Base-by-base conservation (phyloP, 92 coral and sea anemone genomes). In the Anthopleura xanthogrammica region DNA sequence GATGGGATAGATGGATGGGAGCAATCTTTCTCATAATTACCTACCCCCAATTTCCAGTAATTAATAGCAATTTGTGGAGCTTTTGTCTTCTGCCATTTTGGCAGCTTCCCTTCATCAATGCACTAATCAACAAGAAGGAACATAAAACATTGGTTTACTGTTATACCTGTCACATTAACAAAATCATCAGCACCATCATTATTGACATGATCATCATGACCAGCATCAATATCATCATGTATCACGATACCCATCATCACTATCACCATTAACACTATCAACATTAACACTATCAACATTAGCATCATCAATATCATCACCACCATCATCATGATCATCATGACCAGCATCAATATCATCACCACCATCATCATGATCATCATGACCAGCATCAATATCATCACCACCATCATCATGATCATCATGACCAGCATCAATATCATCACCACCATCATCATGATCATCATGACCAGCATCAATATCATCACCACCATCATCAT, bases 21-120 rank as follows among this genome's bases (percentile, higher is more conserved):
- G 16, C 14, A 54, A 11, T 54, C 11, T 14, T 50, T 14, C 2
- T 54, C 58, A 62, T 62, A 20, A 20, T 62, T 12, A 62, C 70
- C 20, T 75, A 96, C 99, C 93, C 91, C 85, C 13, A 96, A 90
- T 79, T 84, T 83, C 99, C 99, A 96, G 90, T 96, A 96, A 82
- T 89, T 87, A 40, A 60, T 55, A 19, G 99, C 98, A 52, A 96
- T 93, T 60, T 64, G 77, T 17, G 99, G 99, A 23, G 95, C 99
- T 41, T 94, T 91, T 75, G 66, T 77, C 52, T 89, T 83, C 46
- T 79, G 46, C 99, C 99, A 96, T 43, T 82, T 62, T 12, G 91
- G 91, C 10, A 96, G 89, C 48, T 89, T 87, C 0, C 92, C 99
- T 46, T 88, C 82, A 73, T 96, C 99, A 86, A 96, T 93, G 39